Conservation (phyloP, 1,140 invertebrate species). For the Agrilus planipennis region DNA sequence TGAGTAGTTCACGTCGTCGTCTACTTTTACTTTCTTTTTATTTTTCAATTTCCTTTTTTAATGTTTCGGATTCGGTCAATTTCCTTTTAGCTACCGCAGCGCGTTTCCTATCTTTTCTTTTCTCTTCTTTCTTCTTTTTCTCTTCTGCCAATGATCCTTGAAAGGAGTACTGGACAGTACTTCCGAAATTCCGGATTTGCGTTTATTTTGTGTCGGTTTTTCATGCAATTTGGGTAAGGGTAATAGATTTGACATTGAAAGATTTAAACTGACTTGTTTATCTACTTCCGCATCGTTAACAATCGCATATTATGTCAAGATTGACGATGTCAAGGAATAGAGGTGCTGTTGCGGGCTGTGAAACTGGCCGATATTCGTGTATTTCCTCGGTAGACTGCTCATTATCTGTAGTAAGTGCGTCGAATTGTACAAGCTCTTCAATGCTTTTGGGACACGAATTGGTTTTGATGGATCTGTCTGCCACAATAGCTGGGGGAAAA, state of each 20-base stretch:
- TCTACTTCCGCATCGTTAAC: neutral
- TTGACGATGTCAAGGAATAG: neutral
- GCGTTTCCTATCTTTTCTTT: neutral
- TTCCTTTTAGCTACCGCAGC: slow-evolving; percentile 2
- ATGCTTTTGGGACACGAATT: neutral
- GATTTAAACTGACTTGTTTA: neutral
- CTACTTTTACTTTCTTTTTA: neutral
- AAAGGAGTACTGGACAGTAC: slow-evolving; percentile 5
- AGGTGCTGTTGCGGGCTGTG: neutral
- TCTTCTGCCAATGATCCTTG: neutral
- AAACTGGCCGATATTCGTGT: neutral
- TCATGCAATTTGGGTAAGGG: slow-evolving; percentile 1
- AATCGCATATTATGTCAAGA: slow-evolving; percentile 1
- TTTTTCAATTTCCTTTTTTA: neutral
- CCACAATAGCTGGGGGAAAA: slow-evolving; percentile 3
- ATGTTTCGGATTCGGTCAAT: neutral
- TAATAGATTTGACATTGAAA: slow-evolving; percentile 1
- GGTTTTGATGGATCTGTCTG: neutral
- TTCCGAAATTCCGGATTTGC: slow-evolving; percentile 3
- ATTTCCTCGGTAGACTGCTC: neutral
- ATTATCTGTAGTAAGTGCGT: neutral
- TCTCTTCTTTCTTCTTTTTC: slow-evolving; percentile 1
- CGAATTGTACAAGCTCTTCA: neutral
- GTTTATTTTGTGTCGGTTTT: neutral
- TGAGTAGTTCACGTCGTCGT: slow-evolving; percentile 1